Conservation (phyloP, 2,113 vertebrate genomes). For the Callionymus lyra region DNA sequence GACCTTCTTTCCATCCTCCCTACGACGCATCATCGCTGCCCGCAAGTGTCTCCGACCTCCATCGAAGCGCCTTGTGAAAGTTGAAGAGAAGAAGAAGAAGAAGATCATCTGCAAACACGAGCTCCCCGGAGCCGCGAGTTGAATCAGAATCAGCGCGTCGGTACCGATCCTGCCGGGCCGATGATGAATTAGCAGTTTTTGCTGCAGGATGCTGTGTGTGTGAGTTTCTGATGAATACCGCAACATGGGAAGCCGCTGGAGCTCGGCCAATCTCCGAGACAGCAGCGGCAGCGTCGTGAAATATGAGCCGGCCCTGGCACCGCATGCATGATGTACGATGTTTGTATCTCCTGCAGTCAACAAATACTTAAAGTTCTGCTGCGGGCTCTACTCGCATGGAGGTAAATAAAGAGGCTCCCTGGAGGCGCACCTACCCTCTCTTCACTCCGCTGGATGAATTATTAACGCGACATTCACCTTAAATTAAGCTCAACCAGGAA, state of each 20-base stretch:
- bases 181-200: conserved; percentile 40
- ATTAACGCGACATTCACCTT: conserved; percentile 42
- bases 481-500: conserved; percentile 30
- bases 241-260: conserved; percentile 25
- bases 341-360: conserved; percentile 1
- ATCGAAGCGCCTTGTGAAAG: too few species aligned
- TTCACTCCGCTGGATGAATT: conserved; percentile 28
- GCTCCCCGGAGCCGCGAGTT: conserved; percentile 14
- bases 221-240: conserved; percentile 4
- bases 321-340: conserved; percentile 9
- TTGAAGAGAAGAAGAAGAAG: too few species aligned
- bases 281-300: conserved; percentile 17
- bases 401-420: too few species aligned
- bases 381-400: too few species aligned
- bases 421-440: conserved; percentile 3
- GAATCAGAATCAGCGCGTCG: conserved; percentile 13
- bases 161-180: conserved; percentile 2
- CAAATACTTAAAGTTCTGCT: too few species aligned
- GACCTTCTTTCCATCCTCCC: too few species aligned
- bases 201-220: conserved; percentile 12
- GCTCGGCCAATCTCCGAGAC: conserved; percentile 19
- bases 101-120: too few species aligned
- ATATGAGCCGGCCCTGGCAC: conserved; percentile 17
- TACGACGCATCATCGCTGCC: too few species aligned
- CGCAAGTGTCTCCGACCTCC: too few species aligned